Evolutionary conservation across 2,797 vertebrate genomes (phyloP).

Genomic region (Psittacula derbiana): DNA sequence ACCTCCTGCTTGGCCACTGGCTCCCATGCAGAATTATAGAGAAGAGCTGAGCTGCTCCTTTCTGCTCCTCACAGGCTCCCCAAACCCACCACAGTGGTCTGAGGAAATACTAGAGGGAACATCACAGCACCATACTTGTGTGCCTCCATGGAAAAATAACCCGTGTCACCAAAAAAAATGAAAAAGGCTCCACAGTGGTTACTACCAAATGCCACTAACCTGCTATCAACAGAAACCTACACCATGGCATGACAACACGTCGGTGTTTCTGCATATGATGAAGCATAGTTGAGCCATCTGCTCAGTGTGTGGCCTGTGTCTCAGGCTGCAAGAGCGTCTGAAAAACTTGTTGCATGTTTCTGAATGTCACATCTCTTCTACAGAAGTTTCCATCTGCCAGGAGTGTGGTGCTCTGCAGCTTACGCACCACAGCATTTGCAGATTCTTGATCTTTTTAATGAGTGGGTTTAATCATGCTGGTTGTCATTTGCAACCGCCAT

Average conservation of each 20-base stretch:
- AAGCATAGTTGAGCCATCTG: slow-evolving; percentile 28
- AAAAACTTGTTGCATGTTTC: slow-evolving; percentile 8
- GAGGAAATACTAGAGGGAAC: not conserved
- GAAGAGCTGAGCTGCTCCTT: not conserved
- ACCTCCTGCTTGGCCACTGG: not conserved
- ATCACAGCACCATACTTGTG: not conserved
- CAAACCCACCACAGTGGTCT: not conserved
- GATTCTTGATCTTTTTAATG: slow-evolving; percentile 20
- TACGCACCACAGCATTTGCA: not conserved
- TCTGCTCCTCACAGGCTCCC: not conserved
- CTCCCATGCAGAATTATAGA: not conserved
- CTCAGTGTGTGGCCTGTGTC: not conserved
- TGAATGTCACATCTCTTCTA: not conserved
- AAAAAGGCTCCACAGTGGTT: not conserved
- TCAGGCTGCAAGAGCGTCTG: not conserved
- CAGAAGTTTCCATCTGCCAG: not conserved
- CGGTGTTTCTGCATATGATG: not conserved
- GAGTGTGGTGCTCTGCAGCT: not conserved
- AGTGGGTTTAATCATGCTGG: not conserved
- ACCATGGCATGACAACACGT: not conserved
- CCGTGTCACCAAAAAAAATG: not conserved
- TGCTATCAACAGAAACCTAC: not conserved
- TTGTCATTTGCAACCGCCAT: not conserved
- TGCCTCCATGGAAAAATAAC: not conserved
- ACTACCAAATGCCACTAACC: slow-evolving; percentile 14